Evolutionary conservation across 2,113 vertebrate species (phyloP).

Genomic region (Thamnophis sirtalis): DNA sequence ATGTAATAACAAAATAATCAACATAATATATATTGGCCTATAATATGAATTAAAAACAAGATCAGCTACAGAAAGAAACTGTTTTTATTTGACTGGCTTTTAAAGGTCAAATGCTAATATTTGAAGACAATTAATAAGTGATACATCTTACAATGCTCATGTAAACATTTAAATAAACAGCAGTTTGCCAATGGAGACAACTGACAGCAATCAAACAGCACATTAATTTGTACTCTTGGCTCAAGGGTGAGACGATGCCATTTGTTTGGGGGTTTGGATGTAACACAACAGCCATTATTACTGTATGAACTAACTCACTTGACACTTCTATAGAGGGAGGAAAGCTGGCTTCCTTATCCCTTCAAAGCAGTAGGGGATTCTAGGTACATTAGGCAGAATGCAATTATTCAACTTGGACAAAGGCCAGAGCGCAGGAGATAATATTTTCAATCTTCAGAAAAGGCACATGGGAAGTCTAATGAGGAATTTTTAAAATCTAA

Average conservation of each 20-base stretch:
- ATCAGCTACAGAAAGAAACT: background rate
- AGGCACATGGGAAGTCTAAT: constrained; percentile 47
- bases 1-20: background rate
- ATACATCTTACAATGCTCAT: background rate
- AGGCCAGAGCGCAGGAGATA: constrained; percentile 45
- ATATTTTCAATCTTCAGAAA: constrained; percentile 49
- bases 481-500: background rate
- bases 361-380: constrained; percentile 37
- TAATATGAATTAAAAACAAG: background rate
- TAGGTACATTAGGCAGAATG: constrained; percentile 44
- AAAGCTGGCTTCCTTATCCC: constrained; percentile 39
- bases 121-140: background rate
- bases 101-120: background rate
- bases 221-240: constrained; percentile 34
- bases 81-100: background rate
- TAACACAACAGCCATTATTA: constrained; percentile 24
- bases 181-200: background rate
- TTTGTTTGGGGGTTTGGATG: constrained; percentile 18
- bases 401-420: constrained; percentile 50
- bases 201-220: constrained; percentile 7
- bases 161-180: constrained; percentile 1
- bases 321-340: constrained; percentile 25
- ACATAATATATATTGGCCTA: background rate
- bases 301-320: constrained; percentile 15
- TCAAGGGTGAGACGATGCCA: rapidly evolving